Base-by-base conservation (phyloP, 2,113 vertebrate species). In the Ginglymostoma cirratum region DNA sequence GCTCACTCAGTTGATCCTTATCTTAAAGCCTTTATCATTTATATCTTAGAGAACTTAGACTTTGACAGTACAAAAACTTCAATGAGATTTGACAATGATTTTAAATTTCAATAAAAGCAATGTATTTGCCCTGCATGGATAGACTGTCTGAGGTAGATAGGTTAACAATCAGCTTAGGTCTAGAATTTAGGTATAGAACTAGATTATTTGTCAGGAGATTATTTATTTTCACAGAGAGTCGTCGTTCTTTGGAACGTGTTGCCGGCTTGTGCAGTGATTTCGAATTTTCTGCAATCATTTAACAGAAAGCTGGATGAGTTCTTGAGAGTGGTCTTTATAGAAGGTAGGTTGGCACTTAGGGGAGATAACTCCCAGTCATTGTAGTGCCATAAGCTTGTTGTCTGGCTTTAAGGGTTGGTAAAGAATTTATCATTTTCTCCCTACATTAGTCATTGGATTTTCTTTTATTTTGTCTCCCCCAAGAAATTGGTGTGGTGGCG, bases 201-300 rank as follows among this genome's bases (percentile, higher is more conserved):
- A 42, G 38, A 83, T 76, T 76, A 76, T 76, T 76, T 83, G 78
- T 83, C n/a, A 38, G 78, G 78, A 83, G 78, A 83, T 83, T 83
- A 45, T 83, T 83, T 83, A 42, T 83, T 83, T 80, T 83, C 17
- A 45, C 80, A 83, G 80, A 42, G 78, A 83, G 80, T 21, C 17
- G 5, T 83, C 80, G 0, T 42, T 83, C 17, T 83, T 23, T 83
- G 80, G 80, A 83, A 38, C 12, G 17, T 17, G n/a, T 38, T 38
- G 34, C 34, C 6, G 76, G n/a, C 34, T 38, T 17, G 10, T 80
- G 76, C 76, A 80, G 76, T 80, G 76, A 80, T n/a, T 27, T 2
- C 3, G 8, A n/a, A n/a, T 78, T 78, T n/a, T 34, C 76, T 80
- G 76, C 30, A 76, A 0, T 34, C 30, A 8, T 34, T 76, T 7